A percentile compares a stretch with the other conserved stretches of the same genome.
These are phyloP conservation scores for Geothlypis trichas DNA, from an alignment of 2,113 vertebrate genomes.

Conservation along the genomic window DNA sequence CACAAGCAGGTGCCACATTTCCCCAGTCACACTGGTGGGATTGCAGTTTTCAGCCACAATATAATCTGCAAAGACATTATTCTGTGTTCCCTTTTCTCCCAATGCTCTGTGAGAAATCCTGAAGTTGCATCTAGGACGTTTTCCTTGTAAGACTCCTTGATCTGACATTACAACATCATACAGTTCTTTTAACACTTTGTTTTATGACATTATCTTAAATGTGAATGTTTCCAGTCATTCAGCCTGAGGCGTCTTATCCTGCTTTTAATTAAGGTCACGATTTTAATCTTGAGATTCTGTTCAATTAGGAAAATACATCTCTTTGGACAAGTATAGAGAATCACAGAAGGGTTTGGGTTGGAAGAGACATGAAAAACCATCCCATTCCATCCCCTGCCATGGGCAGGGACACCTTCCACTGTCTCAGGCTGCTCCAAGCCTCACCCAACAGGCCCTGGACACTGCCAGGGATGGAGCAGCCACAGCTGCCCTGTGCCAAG, in stretches of 20 bases:
- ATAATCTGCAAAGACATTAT: background rate
- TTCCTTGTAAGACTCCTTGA: background rate
- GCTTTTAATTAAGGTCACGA: background rate
- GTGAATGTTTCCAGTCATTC: background rate
- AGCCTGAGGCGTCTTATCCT: background rate
- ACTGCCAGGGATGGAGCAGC: background rate
- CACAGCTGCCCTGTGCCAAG: background rate
- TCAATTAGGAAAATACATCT: background rate
- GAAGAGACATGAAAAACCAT: background rate
- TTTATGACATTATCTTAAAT: background rate
- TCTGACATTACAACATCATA: background rate
- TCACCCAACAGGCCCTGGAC: background rate
- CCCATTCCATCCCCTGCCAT: background rate
- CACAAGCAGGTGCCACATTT: background rate
- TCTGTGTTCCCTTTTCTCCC: background rate
- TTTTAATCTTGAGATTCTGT: background rate
- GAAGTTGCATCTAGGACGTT: background rate
- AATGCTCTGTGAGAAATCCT: background rate
- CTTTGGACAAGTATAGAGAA: background rate
- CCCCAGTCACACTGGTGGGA: background rate
- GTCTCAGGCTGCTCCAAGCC: fast-evolving
- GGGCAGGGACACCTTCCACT: background rate
- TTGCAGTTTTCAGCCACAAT: background rate
- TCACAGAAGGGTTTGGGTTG: background rate
- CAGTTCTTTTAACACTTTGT: background rate